Percentiles rank a stretch among this genome's conserved stretches.
phyloP scores from a whole-genome alignment of 2,888 invertebrate genomes.

The Drosophila peninsularis region DNA sequence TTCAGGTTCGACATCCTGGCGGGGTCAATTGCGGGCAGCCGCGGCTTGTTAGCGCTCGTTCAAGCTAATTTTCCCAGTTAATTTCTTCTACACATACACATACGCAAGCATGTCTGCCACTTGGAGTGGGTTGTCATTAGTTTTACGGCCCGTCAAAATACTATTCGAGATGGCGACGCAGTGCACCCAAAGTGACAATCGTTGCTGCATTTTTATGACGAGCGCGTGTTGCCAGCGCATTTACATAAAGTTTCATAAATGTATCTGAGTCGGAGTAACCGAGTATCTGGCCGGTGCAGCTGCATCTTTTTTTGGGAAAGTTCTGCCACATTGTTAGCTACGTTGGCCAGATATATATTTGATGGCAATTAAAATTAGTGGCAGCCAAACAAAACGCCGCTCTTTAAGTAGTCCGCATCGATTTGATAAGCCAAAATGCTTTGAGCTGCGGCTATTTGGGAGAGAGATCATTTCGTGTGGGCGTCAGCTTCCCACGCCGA shows the following conservation, averaged over 20 bases:
- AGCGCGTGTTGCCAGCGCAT: conserved; percentile 65
- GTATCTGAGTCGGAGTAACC: conserved; percentile 57
- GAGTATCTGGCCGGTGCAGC: conserved; percentile 59
- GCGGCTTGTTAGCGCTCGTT: conserved; percentile 47
- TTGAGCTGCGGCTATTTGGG: conserved; percentile 43
- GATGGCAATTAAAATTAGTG: conserved; percentile 71
- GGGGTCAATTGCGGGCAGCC: conserved; percentile 64
- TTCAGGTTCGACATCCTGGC: conserved; percentile 61
- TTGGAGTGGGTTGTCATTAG: conserved; percentile 63
- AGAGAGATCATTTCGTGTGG: conserved; percentile 45
- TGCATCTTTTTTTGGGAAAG: conserved; percentile 57
- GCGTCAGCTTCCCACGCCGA: conserved; percentile 63
- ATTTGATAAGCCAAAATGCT: conserved; percentile 69
- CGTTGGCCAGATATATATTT: conserved; percentile 41
- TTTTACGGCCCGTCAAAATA: conserved; percentile 67
- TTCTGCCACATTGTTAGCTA: conserved; percentile 47
- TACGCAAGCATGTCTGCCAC: background rate
- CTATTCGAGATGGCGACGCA: conserved; percentile 49
- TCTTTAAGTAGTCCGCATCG: conserved; percentile 54
- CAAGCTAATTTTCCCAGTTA: conserved; percentile 65
- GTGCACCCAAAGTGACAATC: conserved; percentile 59
- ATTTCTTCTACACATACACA: conserved; percentile 29
- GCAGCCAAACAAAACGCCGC: conserved; percentile 61
- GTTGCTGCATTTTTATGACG: conserved; percentile 59
- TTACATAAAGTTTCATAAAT: conserved; percentile 71